Evolutionary conservation across 2,888 invertebrate genomes (phyloP), one percentile per base, ranked within the genome.

Genomic region (Thymelicus lineola): DNA sequence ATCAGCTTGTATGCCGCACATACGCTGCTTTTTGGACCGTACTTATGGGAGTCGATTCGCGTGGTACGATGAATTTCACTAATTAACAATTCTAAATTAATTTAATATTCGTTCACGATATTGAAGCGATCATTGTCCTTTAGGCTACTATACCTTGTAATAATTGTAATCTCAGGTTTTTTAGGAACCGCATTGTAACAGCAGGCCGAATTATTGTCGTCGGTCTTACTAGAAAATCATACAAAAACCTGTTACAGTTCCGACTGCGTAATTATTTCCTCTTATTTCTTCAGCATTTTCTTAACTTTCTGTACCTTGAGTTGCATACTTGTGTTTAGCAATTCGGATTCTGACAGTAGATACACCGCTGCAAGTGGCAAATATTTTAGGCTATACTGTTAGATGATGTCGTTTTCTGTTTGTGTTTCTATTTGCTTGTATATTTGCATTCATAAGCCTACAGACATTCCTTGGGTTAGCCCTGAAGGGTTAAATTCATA

Each of bases 381-480:
- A 35, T 62, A 62, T 48, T 46, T 46, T 61, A 28, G 28, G 15
- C 48, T 58, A n/a, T 58, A 58, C 62, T 62, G 48, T 45, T 61
- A 61, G 45, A 46, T 61, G n/a, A 61, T n/a, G 28, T 28, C 46
- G 28, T 20, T 12, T 60, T n/a, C 45, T n/a, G 14, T 45, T n/a
- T 28, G 20, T 45, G 46, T 53, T 50, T 60, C 42, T 53, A 42
- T 20, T 62, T n/a, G 66, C 66, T 66, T 66, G 66, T 66, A 66
- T 50, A 50, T 42, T 66, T 60, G 60, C 60, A 50, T 60, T 55
- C 35, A 55, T 55, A 35, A 20, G 55, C 20, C 53, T 53, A 20
- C 53, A 53, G 20, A 53, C 7, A 53, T 12, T 12, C 7, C 48
- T 48, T 7, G 20, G 20, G 53, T 17, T 50, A 9, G 38, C 36